These are phyloP conservation scores for Rallus crepitans DNA, from an alignment of 2,797 vertebrate species.

Conservation along the genomic window DNA sequence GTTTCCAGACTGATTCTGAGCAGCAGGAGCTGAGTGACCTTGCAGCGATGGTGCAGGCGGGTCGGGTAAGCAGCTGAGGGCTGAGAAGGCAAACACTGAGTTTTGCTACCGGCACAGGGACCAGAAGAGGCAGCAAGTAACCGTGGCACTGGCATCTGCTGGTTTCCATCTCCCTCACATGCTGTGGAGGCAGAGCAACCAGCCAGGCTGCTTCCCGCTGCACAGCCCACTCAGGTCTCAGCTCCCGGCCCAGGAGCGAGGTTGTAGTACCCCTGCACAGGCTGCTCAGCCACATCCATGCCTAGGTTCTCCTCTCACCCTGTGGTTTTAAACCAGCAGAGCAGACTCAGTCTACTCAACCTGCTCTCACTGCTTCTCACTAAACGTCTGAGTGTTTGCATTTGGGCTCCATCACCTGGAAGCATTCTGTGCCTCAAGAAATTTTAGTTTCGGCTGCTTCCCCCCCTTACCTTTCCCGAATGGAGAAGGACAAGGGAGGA, in stretches of 20 bases:
- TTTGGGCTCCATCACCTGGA: accelerated
- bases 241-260: accelerated
- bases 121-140: neutral
- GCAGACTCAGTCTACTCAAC: neutral
- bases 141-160: neutral
- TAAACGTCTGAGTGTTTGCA: no score
- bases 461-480: accelerated
- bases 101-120: neutral
- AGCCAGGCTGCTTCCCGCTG: neutral
- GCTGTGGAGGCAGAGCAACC: neutral
- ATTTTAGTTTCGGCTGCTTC: neutral
- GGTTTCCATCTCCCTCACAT: neutral
- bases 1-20: neutral
- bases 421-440: neutral
- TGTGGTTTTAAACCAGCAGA: neutral
- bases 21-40: neutral
- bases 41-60: neutral
- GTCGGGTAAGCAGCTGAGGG: neutral
- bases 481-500: neutral
- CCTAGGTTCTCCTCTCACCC: accelerated
- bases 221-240: accelerated
- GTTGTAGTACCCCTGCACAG: accelerated
- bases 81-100: neutral
- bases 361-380: neutral
- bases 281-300: neutral